phyloP scores from a whole-genome alignment of 2,797 vertebrate genomes.

The Lepidocolaptes lacrymiger region DNA sequence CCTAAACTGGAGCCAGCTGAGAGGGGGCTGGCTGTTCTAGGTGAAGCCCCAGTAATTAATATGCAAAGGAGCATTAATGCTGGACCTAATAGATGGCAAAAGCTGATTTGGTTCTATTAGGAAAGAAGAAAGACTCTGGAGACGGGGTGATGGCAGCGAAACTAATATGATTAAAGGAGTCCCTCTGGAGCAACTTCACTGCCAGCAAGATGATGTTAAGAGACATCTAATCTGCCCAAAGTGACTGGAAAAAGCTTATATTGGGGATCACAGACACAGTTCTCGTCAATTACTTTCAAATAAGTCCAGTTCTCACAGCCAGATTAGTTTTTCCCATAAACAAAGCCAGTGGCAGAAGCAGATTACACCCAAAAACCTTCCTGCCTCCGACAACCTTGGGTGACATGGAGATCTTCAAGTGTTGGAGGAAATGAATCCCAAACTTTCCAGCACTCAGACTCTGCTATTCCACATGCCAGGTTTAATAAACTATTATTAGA shows the following conservation, averaged over 20 bases:
- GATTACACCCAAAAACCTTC: background rate
- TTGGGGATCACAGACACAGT: slow-evolving; percentile 49
- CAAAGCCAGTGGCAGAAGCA: slow-evolving; percentile 45
- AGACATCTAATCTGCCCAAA: slow-evolving; percentile 68
- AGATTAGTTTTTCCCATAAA: slow-evolving; percentile 56
- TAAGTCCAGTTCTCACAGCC: slow-evolving; percentile 56
- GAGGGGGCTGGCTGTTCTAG: background rate
- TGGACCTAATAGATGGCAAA: slow-evolving; percentile 61
- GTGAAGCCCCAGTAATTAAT: slow-evolving; percentile 31
- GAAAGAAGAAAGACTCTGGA: slow-evolving; percentile 50
- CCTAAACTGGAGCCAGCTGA: background rate
- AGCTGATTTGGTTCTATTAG: slow-evolving; percentile 56
- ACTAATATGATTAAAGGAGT: slow-evolving; percentile 65
- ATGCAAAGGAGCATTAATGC: slow-evolving; percentile 56
- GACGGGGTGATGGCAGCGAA: slow-evolving; percentile 48
- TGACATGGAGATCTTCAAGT: background rate
- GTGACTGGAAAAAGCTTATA: slow-evolving; percentile 60
- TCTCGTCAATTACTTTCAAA: slow-evolving; percentile 50
- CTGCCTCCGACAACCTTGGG: background rate
- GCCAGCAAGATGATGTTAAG: slow-evolving; percentile 52
- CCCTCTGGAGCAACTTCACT: slow-evolving; percentile 54
- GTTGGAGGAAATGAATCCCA: background rate
- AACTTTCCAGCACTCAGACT: background rate
- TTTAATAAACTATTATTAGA: slow-evolving; percentile 36
- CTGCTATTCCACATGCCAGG: slow-evolving; percentile 10